Conservation (phyloP, 2,113 vertebrate species). For the Garra rufa region DNA sequence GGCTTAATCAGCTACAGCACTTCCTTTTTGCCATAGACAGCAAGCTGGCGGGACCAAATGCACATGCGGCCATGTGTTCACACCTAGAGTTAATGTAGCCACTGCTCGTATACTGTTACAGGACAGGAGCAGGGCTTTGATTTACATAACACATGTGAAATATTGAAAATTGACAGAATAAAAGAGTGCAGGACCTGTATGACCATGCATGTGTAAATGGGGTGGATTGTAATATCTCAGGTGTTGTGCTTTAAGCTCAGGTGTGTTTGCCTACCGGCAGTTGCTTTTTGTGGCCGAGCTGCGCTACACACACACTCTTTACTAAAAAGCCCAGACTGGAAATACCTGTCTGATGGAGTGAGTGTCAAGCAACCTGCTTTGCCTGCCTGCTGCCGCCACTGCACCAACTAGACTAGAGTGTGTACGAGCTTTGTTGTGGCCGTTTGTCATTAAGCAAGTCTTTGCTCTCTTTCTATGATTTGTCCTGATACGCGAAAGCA, state of each 20-base stretch:
- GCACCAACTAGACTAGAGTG: background rate
- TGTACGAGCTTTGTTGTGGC: constrained; percentile 20
- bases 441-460: background rate
- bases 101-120: background rate
- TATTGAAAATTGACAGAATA: background rate
- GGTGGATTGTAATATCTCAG: constrained; percentile 10
- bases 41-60: background rate
- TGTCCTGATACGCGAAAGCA: background rate
- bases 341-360: constrained; percentile 69
- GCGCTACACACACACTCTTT: background rate
- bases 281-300: constrained; percentile 32
- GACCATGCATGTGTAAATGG: background rate
- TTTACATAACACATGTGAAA: background rate
- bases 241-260: constrained; percentile 19
- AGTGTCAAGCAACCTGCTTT: constrained; percentile 46
- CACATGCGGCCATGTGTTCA: background rate
- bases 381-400: constrained; percentile 31
- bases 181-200: background rate
- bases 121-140: background rate
- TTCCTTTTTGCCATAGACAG: constrained; percentile 24
- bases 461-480: background rate
- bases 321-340: constrained; percentile 64
- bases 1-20: constrained; percentile 18
- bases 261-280: constrained; percentile 41
- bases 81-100: constrained; percentile 19